phyloP scores from a whole-genome alignment of 2,888 invertebrate species.

The Rotaria macrura region DNA sequence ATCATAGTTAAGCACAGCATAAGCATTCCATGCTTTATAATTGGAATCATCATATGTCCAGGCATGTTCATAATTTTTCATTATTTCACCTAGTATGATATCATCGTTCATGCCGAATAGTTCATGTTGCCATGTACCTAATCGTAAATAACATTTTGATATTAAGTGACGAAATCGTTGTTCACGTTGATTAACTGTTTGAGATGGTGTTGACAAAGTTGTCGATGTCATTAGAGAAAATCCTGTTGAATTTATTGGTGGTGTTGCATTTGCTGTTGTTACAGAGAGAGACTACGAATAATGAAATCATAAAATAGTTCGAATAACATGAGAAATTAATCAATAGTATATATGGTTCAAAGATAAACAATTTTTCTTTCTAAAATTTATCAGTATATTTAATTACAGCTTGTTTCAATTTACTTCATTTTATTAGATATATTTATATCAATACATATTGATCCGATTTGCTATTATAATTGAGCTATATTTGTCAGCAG shows the following conservation, averaged over 20 bases:
- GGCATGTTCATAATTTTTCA: constrained; percentile 65
- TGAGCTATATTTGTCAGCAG: too few species aligned
- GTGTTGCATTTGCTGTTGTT: constrained; percentile 12
- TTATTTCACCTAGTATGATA: constrained; percentile 59
- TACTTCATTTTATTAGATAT: too few species aligned
- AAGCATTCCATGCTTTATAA: constrained; percentile 86
- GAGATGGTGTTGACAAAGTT: not conserved
- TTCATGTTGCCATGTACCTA: constrained; percentile 87
- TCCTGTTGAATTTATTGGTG: constrained; percentile 43
- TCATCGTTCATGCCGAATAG: constrained; percentile 66
- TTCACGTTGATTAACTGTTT: constrained; percentile 23
- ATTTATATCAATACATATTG: too few species aligned
- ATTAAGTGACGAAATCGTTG: constrained; percentile 19
- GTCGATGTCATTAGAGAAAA: constrained; percentile 44
- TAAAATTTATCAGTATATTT: too few species aligned
- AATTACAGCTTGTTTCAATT: too few species aligned
- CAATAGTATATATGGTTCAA: too few species aligned
- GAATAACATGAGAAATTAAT: too few species aligned
- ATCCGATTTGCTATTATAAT: too few species aligned
- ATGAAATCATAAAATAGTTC: not conserved
- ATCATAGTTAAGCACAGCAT: constrained; percentile 95
- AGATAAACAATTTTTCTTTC: too few species aligned
- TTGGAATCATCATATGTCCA: constrained; percentile 73
- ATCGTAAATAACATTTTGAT: constrained; percentile 73
- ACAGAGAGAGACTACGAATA: not conserved